Percentiles rank a stretch among this genome's conserved stretches.
These are phyloP conservation scores for Aphelinus atriplicis DNA, from an alignment of 1,140 invertebrate genomes.

Conservation along the genomic window DNA sequence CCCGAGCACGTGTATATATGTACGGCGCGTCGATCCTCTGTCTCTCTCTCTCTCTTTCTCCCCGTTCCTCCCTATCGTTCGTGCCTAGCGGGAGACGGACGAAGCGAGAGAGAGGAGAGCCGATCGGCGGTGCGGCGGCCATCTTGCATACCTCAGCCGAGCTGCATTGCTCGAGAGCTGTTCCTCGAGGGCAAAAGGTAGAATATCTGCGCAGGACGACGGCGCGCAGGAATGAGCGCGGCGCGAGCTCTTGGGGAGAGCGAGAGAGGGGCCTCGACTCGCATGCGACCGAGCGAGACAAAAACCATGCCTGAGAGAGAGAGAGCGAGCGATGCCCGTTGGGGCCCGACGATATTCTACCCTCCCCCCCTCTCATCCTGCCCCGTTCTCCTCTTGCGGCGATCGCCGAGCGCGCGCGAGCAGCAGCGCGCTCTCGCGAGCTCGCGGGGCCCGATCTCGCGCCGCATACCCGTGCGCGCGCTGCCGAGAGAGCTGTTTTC, in stretches of 20 bases:
- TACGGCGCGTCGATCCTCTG: neutral
- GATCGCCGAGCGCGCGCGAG: slow-evolving; percentile 11
- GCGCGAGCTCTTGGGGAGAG: slow-evolving; percentile 25
- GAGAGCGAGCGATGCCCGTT: slow-evolving; percentile 39
- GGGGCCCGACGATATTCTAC: slow-evolving; percentile 58
- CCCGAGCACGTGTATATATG: neutral
- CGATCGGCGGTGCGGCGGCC: slow-evolving; percentile 50
- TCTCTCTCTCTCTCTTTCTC: slow-evolving; percentile 6
- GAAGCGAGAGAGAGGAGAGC: slow-evolving; percentile 29
- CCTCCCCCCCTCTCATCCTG: slow-evolving; percentile 35
- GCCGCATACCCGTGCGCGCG: slow-evolving; percentile 45
- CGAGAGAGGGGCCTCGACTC: neutral
- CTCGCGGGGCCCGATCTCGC: neutral
- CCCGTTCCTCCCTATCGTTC: neutral
- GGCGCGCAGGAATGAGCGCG: slow-evolving; percentile 50
- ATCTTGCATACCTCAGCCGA: slow-evolving; percentile 66
- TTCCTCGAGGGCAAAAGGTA: slow-evolving; percentile 68
- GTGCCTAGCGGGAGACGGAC: neutral
- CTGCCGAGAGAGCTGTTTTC: slow-evolving; percentile 29
- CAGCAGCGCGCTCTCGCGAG: neutral
- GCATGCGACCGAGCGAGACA: slow-evolving; percentile 33
- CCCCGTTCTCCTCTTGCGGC: slow-evolving; percentile 27
- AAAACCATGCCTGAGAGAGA: slow-evolving; percentile 28
- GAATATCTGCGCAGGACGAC: slow-evolving; percentile 62
- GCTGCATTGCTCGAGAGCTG: slow-evolving; percentile 62